Base-by-base conservation (phyloP, 2,113 vertebrate species). In the Phocoena phocoena region DNA sequence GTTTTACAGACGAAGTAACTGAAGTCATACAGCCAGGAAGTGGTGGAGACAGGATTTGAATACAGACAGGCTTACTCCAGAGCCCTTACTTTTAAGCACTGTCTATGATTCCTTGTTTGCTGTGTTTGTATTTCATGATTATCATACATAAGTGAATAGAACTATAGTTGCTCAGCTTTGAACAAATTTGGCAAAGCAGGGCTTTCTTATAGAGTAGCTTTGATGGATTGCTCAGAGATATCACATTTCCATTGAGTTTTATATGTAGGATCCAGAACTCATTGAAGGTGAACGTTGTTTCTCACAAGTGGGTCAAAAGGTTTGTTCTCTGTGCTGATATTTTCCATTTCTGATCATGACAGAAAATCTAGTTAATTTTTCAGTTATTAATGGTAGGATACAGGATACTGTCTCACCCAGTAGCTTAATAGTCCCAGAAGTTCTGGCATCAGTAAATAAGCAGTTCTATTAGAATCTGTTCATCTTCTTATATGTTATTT, bases 391-490 rank as follows among this genome's bases (percentile, higher is more conserved):
- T 31, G 73, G n/a, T 74, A 80, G 20, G 9, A 83, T 26, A 44
- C 23, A 83, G 44, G 73, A 9, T 55, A 73, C 25, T 70, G 28
- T 96, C n/a, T 92, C 33, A 36, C 13, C 18, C 13, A 60, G 60
- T 41, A 47, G 83, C 10, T 94, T 88, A 90, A 76, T 62, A 80
- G 58, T 97, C 38, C 23, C 20, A 95, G 73, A 97, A 97, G 20
- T 81, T 63, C 38, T 86, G 60, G 31, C 23, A 84, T 92, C 38
- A 84, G 13, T 76, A 63, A 50, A 70, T 80, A 94, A 85, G 53
- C n/a, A 41, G 2, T 81, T 90, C 25, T 80, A 4, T 90, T 63
- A 50, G 92, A 97, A 96, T 85, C 4, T 83, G 36, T 83, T 95
- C 17, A 36, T 76, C 12, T 94, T 97, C 18, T 23, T 73, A 67